phyloP scores from a whole-genome alignment of 2,888 invertebrate genomes.

The Apamea sordens region DNA sequence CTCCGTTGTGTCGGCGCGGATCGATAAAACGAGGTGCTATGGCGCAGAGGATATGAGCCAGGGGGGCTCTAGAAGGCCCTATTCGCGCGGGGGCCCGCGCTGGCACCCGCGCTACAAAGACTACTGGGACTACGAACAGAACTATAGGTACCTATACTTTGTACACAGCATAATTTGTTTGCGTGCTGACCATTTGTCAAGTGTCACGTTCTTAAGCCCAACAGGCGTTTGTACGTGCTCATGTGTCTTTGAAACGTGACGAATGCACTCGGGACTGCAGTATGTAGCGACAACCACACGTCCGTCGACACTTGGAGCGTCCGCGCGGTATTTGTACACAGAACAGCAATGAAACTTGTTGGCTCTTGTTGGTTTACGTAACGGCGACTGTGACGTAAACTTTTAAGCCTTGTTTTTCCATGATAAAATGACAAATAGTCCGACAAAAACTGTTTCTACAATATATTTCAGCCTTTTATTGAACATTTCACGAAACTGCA shows the following conservation, averaged over 20 bases:
- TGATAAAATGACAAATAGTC: conserved; percentile 3
- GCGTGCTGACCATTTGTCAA: conserved; percentile 33
- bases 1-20: conserved; percentile 78
- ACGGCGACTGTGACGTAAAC: conserved; percentile 32
- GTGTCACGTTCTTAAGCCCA: conserved; percentile 21
- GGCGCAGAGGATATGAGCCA: conserved; percentile 87
- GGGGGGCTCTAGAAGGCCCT: conserved; percentile 87
- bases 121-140: conserved; percentile 89
- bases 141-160: conserved; percentile 79
- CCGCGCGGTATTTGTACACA: conserved; percentile 19
- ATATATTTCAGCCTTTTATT: not conserved
- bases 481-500: not conserved
- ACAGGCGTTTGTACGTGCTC: conserved; percentile 28
- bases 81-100: conserved; percentile 87
- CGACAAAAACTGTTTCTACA: not conserved
- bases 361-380: conserved; percentile 33
- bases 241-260: conserved; percentile 36
- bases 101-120: conserved; percentile 90
- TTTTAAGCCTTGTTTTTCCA: conserved; percentile 22
- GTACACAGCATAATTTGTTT: conserved; percentile 24
- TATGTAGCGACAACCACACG: not conserved
- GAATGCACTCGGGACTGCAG: conserved; percentile 15
- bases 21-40: conserved; percentile 81
- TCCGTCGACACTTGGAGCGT: not conserved
- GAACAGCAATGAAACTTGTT: conserved; percentile 2